phyloP scores from a whole-genome alignment of 2,888 invertebrate genomes.

The Agrotis puta region DNA sequence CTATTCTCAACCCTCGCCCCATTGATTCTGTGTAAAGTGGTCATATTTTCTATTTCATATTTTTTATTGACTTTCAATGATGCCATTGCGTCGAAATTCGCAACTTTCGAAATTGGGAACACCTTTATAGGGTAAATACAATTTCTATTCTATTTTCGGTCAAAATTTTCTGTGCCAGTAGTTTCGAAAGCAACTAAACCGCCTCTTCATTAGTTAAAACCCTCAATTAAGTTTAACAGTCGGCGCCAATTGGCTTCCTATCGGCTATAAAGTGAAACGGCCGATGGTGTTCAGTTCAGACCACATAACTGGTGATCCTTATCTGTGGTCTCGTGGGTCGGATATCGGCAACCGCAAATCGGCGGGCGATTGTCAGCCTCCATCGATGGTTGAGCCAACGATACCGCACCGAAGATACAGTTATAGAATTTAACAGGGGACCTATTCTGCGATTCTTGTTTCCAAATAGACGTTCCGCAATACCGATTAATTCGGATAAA shows the following conservation, averaged over 20 bases:
- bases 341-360: constrained; percentile 69
- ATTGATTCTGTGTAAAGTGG: constrained; percentile 76
- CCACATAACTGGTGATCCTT: constrained; percentile 62
- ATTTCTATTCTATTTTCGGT: background rate
- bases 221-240: constrained; percentile 59
- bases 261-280: constrained; percentile 60
- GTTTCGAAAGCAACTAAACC: constrained; percentile 24
- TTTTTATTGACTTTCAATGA: constrained; percentile 82
- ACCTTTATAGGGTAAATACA: background rate
- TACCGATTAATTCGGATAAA: too few species aligned
- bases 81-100: constrained; percentile 58
- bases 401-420: constrained; percentile 36
- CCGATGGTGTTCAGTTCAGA: constrained; percentile 50
- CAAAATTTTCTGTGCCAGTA: background rate
- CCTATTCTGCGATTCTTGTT: constrained; percentile 11
- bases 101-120: constrained; percentile 23
- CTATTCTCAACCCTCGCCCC: constrained; percentile 79
- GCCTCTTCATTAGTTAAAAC: constrained; percentile 45
- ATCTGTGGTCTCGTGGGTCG: constrained; percentile 59
- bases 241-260: constrained; percentile 58
- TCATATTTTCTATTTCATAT: constrained; percentile 84
- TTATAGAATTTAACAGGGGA: constrained; percentile 50
- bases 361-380: constrained; percentile 63
- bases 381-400: constrained; percentile 58
- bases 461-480: constrained; percentile 30